Base-by-base conservation (phyloP, 2,888 invertebrate genomes). In the Eledona agricola region DNA sequence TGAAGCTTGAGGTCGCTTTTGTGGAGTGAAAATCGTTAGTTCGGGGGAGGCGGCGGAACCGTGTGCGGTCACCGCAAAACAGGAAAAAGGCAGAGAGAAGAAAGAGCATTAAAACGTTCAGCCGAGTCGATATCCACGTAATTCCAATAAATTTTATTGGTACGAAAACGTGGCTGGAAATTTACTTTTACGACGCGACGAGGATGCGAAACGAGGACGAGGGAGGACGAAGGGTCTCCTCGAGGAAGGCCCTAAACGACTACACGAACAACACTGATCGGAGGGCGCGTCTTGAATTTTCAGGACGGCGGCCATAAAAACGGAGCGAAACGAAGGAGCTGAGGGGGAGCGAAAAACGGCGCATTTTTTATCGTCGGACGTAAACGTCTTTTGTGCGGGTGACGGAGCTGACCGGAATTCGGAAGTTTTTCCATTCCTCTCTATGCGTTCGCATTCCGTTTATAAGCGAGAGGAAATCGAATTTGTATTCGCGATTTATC, bases 71-170 rank as follows among this genome's bases (percentile, higher is more conserved):
- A 17, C 34, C 20, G 37, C 11, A 17, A 23, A 26, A 37, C 17
- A 20, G 22, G 40, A 34, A 22, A 35, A 34, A 22, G 40, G 38
- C 6, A 6, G 10, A 6, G 20, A 46, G 49, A 55, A 51, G 47
- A 52, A 38, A 43, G 26, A 17, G 56, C 63, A 64, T 63, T 64
- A 64, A 65, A 51, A 62, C 62, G 64, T 64, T 63, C 61, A 59
- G 51, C 64, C 51, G 54, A 62, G 60, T 67, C 72, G 72, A 74
- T 74, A 73, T 72, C 72, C 73, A 73, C 73, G 73, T 74, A 75
- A 73, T 73, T 69, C 71, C 72, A 69, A 73, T 74, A 75, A 74
- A 74, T 73, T 75, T 73, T 73, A 75, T 74, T 72, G 73, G 70
- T 64, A 67, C 64, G 66, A 67, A 69, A 71, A 74, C 74, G 72